Percentiles rank a stretch among this genome's conserved stretches.
Evolutionary conservation across 1,140 invertebrate genomes (phyloP).

Genomic region (Bathynomus jamesi): DNA sequence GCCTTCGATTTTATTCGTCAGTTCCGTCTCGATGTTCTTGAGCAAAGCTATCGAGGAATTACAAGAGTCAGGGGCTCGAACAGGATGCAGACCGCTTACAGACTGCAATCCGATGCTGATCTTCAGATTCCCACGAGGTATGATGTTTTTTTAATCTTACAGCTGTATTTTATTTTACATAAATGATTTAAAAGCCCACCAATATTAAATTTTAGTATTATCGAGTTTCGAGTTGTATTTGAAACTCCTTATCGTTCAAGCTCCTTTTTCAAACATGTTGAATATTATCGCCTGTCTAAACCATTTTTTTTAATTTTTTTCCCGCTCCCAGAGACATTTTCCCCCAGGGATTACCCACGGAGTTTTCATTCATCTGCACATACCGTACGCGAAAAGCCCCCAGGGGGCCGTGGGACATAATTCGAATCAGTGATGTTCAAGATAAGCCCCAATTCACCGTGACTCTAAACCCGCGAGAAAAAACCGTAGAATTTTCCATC

Average conservation of each 20-base stretch:
- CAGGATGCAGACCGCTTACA: constrained; percentile 64
- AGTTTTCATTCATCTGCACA: constrained; percentile 63
- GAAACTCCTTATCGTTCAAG: not conserved
- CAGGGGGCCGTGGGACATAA: constrained; percentile 59
- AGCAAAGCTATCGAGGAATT: constrained; percentile 55
- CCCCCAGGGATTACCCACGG: constrained; percentile 57
- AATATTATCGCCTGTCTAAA: too few relatives aligned
- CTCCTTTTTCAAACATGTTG: too few relatives aligned
- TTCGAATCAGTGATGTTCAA: constrained; percentile 54
- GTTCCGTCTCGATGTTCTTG: constrained; percentile 58
- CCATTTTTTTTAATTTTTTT: too few relatives aligned
- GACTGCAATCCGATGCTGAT: constrained; percentile 60
- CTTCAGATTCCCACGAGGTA: constrained; percentile 61
- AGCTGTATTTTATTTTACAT: too few relatives aligned
- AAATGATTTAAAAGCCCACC: too few relatives aligned
- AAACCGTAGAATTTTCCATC: constrained; percentile 56
- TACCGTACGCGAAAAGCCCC: constrained; percentile 54
- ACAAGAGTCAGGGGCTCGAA: constrained; percentile 62
- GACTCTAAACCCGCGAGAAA: constrained; percentile 55
- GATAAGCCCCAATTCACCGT: constrained; percentile 58
- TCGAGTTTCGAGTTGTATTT: too few relatives aligned
- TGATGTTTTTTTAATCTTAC: constrained; percentile 31
- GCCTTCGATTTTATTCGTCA: constrained; percentile 69
- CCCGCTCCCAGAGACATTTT: constrained; percentile 51
- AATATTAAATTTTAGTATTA: too few relatives aligned